A percentile compares a stretch with the other conserved stretches of the same genome.
Conservation (phyloP, 2,797 vertebrate genomes). For the Platalea minor region DNA sequence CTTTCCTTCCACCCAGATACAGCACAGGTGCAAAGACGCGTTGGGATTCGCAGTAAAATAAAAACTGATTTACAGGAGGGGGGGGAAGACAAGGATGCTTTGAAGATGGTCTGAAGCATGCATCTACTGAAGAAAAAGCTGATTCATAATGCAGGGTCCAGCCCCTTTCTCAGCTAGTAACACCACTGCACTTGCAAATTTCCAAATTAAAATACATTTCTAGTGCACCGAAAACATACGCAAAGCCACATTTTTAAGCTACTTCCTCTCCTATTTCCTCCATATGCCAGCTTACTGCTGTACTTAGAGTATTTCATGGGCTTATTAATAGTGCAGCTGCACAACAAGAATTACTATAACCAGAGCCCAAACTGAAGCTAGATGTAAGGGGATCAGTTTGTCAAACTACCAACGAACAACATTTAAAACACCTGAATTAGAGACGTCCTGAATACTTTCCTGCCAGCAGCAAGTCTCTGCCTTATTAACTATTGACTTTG, state of each 20-base stretch:
- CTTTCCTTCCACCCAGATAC: background rate
- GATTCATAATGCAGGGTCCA: background rate
- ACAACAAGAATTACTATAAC: background rate
- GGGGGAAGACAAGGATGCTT: background rate
- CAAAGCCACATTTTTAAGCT: conserved; percentile 7
- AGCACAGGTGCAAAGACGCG: background rate
- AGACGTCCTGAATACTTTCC: background rate
- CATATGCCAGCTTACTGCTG: background rate
- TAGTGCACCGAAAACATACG: background rate
- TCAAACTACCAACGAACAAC: background rate
- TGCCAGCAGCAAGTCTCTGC: background rate
- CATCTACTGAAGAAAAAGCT: background rate
- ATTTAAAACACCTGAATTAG: background rate
- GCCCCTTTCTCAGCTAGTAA: background rate
- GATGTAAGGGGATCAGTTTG: background rate
- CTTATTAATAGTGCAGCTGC: conserved; percentile 16
- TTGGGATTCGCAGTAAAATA: background rate
- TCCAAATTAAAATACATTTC: background rate
- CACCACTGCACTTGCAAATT: background rate
- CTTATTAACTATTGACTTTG: background rate
- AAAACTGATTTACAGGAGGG: background rate
- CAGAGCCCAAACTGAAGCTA: background rate
- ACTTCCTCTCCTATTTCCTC: background rate
- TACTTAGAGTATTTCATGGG: background rate
- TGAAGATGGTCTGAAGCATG: background rate